Evolutionary conservation across 92 coral and sea anemone genomes (phyloP).

Genomic region (Hydrozoanthus gracilis): DNA sequence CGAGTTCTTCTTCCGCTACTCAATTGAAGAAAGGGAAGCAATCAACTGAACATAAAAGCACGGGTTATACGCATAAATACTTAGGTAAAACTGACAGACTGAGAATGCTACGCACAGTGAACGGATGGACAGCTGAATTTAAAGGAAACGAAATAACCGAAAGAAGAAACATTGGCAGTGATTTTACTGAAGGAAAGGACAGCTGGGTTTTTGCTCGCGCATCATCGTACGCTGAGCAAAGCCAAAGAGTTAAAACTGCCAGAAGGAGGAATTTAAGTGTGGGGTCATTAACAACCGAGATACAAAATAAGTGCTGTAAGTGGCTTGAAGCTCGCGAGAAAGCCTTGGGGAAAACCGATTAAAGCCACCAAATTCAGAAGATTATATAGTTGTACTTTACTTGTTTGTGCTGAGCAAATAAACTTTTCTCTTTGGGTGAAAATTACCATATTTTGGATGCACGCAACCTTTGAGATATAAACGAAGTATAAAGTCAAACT

Average conservation of each 20-base stretch:
- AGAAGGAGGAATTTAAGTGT: slow-evolving; percentile 65
- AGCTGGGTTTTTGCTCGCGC: background rate
- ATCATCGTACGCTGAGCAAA: background rate
- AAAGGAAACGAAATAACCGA: background rate
- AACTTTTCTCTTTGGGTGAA: too few relatives aligned
- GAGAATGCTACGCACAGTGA: background rate
- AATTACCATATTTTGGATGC: too few relatives aligned
- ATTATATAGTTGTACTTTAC: background rate
- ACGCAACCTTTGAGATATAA: too few relatives aligned
- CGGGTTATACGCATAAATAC: background rate
- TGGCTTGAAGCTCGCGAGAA: slow-evolving; percentile 75
- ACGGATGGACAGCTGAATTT: slow-evolving; percentile 18
- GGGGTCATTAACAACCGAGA: slow-evolving; percentile 67
- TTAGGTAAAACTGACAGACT: background rate
- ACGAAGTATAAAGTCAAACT: too few relatives aligned
- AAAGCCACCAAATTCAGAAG: background rate
- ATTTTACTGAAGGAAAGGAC: background rate
- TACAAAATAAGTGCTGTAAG: slow-evolving; percentile 69
- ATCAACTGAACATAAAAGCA: background rate
- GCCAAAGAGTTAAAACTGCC: background rate
- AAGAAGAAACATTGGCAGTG: background rate
- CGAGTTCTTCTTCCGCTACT: background rate
- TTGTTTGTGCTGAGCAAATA: too few relatives aligned
- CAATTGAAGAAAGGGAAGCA: background rate
- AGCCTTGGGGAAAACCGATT: slow-evolving; percentile 26